Evolutionary conservation across 2,113 vertebrate genomes (phyloP).

Genomic region (Salvator merianae): DNA sequence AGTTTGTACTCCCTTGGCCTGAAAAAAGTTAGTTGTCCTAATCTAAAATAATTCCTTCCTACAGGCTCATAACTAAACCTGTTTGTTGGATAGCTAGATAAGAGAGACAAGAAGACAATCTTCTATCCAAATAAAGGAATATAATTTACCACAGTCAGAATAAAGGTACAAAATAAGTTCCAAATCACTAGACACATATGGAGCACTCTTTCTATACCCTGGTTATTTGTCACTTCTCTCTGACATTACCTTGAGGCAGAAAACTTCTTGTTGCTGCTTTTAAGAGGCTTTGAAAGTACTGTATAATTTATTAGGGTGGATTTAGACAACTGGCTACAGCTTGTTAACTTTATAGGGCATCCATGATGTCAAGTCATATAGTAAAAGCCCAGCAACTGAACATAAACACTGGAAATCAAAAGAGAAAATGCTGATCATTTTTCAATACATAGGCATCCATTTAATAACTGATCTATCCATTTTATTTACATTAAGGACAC

Average conservation of each 20-base stretch:
- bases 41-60: not conserved
- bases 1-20: no score
- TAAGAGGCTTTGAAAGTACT: not conserved
- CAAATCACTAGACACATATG: not conserved
- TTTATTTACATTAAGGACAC: no score
- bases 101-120: no score
- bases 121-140: not conserved
- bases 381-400: not conserved
- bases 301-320: not conserved
- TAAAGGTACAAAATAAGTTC: not conserved
- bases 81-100: no score
- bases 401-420: not conserved
- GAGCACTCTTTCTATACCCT: no score
- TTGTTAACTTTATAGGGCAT: not conserved
- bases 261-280: not conserved
- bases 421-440: no score
- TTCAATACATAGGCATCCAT: no score
- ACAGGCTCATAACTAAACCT: not conserved
- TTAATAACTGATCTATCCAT: no score
- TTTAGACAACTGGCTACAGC: not conserved
- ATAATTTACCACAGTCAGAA: not conserved
- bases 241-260: not conserved
- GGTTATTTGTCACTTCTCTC: not conserved
- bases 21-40: no score
- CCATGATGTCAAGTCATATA: not conserved